Base-by-base conservation (phyloP, 1,140 invertebrate species). In the Metopolophium dirhodum region DNA sequence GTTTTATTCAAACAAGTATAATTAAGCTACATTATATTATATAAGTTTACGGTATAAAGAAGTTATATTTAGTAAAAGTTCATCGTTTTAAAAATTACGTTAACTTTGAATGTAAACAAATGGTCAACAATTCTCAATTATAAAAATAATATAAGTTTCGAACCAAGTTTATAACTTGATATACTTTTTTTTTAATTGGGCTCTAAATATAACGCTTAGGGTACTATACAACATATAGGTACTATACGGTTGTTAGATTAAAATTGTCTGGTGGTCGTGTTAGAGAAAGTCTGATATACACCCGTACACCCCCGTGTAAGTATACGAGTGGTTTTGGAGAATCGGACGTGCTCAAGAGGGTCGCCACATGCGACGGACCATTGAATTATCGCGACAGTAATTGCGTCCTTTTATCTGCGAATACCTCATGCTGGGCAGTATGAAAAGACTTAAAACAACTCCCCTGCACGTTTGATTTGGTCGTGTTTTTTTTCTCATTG, bases 261-360 rank as follows among this genome's bases (percentile, higher is more conserved):
- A 90, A 90, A 90, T 61, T 45, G 89, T 90, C 89, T 90, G 89
- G 49, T 45, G 54, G 89, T 35, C 54, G 89, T 90, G 54, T 41
- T n/a, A 26, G 37, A 90, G 37, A 45, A 57, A 57, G 89, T 90
- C 37, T 90, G 89, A 90, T 57, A 90, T 45, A 61, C 89, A 90
- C n/a, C 89, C 89, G 51, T 45, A 61, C 54, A 30, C 35, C 89
- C 35, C 54, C 54, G 37, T 54, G 49, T 89, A 89, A 88, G 51
- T 57, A 30, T 57, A 90, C 37, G 89, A 90, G 89, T 90, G 89
- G 89, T 90, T 90, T 90, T 61, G 89, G 89, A 37, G 37, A 90
- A 90, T 90, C 89, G 89, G 89, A 90, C 89, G 89, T 90, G 89
- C 89, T 90, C 89, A 90, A 90, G 89, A 90, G 89, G 89, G 89